These are phyloP conservation scores for Drosophila villosipedis DNA, from an alignment of 2,888 invertebrate genomes.

Conservation along the genomic window DNA sequence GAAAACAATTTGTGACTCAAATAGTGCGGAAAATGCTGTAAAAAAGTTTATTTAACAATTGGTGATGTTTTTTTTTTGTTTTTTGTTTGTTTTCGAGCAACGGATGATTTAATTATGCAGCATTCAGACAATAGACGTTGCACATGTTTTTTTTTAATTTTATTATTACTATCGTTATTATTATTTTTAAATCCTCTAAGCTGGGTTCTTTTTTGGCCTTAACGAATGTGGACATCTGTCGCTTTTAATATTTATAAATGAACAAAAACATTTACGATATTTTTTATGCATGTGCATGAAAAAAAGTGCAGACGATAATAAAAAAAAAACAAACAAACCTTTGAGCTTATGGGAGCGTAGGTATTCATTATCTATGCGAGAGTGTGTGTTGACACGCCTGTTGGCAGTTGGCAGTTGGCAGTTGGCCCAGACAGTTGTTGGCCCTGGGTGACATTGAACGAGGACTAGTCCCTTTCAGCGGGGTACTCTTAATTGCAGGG, in stretches of 20 bases:
- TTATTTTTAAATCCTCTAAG: constrained; percentile 52
- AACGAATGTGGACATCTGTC: constrained; percentile 63
- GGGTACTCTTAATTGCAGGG: constrained; percentile 33
- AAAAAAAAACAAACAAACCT: constrained; percentile 12
- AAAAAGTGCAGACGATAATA: constrained; percentile 12
- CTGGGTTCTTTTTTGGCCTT: constrained; percentile 50
- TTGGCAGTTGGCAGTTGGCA: constrained; percentile 37
- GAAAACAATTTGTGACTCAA: constrained; percentile 69
- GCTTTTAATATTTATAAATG: constrained; percentile 65
- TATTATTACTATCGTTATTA: constrained; percentile 4
- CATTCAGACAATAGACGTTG: constrained; percentile 45
- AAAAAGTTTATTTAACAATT: constrained; percentile 69
- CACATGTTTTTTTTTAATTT: constrained; percentile 15
- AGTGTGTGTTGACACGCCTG: constrained; percentile 57
- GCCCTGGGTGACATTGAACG: constrained; percentile 61
- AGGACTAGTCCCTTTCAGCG: constrained; percentile 22
- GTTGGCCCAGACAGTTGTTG: constrained; percentile 14
- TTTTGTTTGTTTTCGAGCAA: constrained; percentile 23
- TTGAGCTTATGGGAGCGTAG: constrained; percentile 22
- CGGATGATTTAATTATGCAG: constrained; percentile 73
- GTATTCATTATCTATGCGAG: constrained; percentile 64
- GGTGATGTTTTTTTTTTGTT: constrained; percentile 12
- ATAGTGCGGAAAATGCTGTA: constrained; percentile 73
- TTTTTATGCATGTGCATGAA: constrained; percentile 55
- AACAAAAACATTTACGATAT: constrained; percentile 49